Percentiles rank a stretch among this genome's conserved stretches.
These are phyloP conservation scores for Epizoanthus stellaris DNA, from an alignment of 92 coral and sea anemone species.

Conservation along the genomic window DNA sequence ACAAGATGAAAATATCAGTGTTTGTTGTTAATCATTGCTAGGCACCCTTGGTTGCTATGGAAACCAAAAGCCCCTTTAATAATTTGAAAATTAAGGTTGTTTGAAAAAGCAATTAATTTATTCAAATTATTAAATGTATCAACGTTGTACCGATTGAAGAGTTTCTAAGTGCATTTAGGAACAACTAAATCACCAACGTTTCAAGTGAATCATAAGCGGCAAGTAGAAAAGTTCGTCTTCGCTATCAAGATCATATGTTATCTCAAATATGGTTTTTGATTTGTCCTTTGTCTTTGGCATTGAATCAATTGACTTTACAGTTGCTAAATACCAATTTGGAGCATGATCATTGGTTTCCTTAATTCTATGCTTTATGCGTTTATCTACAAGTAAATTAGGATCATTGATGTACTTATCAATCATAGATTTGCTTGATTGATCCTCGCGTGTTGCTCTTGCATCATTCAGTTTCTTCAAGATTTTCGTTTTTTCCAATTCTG, in stretches of 20 bases:
- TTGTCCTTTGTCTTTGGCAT: neutral
- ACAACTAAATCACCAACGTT: conserved; percentile 6
- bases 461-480: conserved; percentile 3
- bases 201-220: conserved; percentile 15
- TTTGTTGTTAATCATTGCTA: too few species aligned
- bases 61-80: neutral
- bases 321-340: conserved; percentile 15
- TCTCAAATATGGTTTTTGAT: neutral
- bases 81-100: neutral
- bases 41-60: too few species aligned
- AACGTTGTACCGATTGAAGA: neutral
- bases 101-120: neutral
- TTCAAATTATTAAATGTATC: neutral
- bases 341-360: conserved; percentile 16
- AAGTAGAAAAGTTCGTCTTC: conserved; percentile 12
- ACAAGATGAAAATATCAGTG: too few species aligned
- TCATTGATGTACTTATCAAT: neutral
- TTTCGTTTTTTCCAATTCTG: conserved; percentile 7
- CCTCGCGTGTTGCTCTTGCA: conserved; percentile 17
- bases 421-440: neutral
- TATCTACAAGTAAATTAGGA: conserved; percentile 1
- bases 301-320: conserved; percentile 6
- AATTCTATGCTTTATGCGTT: conserved; percentile 10
- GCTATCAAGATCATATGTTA: conserved; percentile 1
- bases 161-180: neutral